Evolutionary conservation across 2,113 vertebrate species (phyloP).

Genomic region (Gasterosteus aculeatus): DNA sequence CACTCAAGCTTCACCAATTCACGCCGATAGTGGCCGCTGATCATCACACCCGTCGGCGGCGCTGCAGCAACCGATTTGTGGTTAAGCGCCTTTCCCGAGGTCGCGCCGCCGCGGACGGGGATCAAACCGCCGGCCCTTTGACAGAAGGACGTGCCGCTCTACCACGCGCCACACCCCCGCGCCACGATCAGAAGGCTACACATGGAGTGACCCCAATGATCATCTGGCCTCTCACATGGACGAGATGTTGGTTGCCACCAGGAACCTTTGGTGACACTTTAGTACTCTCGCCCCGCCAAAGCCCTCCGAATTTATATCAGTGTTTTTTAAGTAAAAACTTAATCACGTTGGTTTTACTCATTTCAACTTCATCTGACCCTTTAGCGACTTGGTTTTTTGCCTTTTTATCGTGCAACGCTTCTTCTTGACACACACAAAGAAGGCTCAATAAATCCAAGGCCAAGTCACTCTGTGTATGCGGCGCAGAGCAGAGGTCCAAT

Average conservation of each 20-base stretch:
- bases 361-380: conserved; percentile 20
- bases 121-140: neutral
- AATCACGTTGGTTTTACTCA: conserved; percentile 17
- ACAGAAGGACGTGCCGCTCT: neutral
- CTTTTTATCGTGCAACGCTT: conserved; percentile 14
- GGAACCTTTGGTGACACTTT: too few species aligned
- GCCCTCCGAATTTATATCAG: neutral
- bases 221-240: neutral
- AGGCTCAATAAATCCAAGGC: conserved; percentile 15
- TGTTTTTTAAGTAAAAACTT: neutral
- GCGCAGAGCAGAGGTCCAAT: conserved; percentile 71
- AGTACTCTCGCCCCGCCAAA: neutral
- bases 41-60: too few species aligned
- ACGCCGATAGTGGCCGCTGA: neutral
- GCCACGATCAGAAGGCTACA: neutral
- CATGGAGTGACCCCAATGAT: neutral
- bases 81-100: too few species aligned
- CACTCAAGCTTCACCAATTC: neutral
- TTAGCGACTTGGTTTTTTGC: neutral
- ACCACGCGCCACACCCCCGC: neutral
- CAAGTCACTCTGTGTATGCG: conserved; percentile 42
- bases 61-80: too few species aligned
- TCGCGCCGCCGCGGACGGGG: too few species aligned
- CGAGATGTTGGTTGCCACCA: too few species aligned
- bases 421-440: conserved; percentile 27